phyloP scores from a whole-genome alignment of 2,888 invertebrate genomes.

The Phengaris alcon region DNA sequence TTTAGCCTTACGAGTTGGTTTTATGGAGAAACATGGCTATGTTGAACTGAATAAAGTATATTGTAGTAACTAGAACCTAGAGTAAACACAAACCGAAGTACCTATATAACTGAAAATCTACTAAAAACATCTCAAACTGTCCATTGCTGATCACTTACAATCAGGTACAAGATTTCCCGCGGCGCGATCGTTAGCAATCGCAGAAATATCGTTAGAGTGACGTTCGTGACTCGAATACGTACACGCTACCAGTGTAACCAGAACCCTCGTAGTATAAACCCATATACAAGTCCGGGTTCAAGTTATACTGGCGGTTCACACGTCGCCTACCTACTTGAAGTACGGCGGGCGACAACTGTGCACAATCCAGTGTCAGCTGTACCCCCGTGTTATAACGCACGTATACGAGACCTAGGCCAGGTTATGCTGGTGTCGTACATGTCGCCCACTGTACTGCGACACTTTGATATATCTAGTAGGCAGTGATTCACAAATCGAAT shows the following conservation, averaged over 20 bases:
- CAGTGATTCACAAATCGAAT: slow-evolving; percentile 40
- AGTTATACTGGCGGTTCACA: background rate
- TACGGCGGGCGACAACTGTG: background rate
- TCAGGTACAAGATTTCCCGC: slow-evolving; percentile 48
- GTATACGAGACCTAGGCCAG: background rate
- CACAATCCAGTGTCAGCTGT: background rate
- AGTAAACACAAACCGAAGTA: too few species aligned
- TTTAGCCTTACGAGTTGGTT: too few species aligned
- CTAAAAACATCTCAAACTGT: background rate
- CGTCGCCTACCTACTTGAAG: background rate
- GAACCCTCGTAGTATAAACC: background rate
- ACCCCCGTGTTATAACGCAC: background rate
- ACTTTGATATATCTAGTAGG: slow-evolving; percentile 41
- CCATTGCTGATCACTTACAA: slow-evolving; percentile 10
- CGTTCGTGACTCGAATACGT: slow-evolving; percentile 60
- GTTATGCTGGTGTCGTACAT: background rate
- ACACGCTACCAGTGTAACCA: slow-evolving; percentile 36
- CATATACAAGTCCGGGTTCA: background rate
- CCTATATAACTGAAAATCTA: too few species aligned
- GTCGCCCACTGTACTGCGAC: slow-evolving; percentile 4
- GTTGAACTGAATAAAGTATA: too few species aligned
- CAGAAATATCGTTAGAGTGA: slow-evolving; percentile 57
- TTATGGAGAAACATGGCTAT: too few species aligned
- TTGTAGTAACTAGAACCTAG: too few species aligned
- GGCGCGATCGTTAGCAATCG: slow-evolving; percentile 61